Evolutionary conservation across 1,140 invertebrate genomes (phyloP).

Genomic region (Yoshiicerus persimilis): DNA sequence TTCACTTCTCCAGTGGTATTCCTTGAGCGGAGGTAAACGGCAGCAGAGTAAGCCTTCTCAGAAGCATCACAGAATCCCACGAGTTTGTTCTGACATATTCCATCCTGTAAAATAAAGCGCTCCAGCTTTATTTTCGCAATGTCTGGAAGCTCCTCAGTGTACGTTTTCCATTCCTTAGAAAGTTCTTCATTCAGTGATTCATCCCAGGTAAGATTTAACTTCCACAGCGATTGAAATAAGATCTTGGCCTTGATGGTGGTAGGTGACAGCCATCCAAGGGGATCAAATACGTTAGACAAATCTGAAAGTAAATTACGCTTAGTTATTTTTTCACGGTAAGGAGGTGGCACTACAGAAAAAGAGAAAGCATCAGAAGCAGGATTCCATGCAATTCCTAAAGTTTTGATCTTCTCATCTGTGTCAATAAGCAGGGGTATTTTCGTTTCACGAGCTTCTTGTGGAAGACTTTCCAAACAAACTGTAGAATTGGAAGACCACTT

Average conservation of each 20-base stretch:
- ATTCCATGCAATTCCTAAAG: neutral
- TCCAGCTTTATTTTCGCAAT: too few species aligned
- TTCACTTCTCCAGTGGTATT: neutral
- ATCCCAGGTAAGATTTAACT: slow-evolving; percentile 52
- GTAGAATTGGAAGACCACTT: slow-evolving; percentile 26
- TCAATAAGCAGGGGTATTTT: neutral
- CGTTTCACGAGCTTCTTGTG: neutral
- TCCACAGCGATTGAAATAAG: slow-evolving; percentile 53
- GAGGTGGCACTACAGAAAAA: neutral
- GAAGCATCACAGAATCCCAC: neutral
- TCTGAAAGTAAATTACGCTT: slow-evolving; percentile 31
- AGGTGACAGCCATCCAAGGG: slow-evolving; percentile 37
- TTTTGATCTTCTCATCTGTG: neutral
- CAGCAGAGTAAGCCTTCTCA: neutral
- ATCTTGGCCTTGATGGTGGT: slow-evolving; percentile 50
- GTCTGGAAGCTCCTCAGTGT: too few species aligned
- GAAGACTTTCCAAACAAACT: neutral
- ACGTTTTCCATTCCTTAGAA: too few species aligned
- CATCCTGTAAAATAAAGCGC: too few species aligned
- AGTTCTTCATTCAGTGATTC: too few species aligned
- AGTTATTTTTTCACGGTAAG: neutral
- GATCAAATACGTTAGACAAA: slow-evolving; percentile 28
- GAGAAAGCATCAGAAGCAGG: neutral
- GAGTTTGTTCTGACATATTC: neutral
- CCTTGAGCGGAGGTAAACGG: neutral